A percentile compares a stretch with the other conserved stretches of the same genome.
Evolutionary conservation across 1,140 invertebrate species (phyloP).

Genomic region (Formica exsecta): DNA sequence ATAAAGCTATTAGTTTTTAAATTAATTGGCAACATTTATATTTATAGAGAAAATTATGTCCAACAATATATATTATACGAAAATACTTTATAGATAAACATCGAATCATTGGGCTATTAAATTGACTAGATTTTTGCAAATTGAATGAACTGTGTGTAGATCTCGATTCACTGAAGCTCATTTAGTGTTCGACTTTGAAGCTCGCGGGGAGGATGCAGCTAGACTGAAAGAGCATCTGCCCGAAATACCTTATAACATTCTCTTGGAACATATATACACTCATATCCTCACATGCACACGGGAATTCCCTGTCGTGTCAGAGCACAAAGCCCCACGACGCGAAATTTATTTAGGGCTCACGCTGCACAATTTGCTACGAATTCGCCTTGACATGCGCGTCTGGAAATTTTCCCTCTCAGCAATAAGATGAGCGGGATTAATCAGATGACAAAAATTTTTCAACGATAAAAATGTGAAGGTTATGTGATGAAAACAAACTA

Average conservation of each 20-base stretch:
- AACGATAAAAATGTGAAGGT: background rate
- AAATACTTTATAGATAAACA: background rate
- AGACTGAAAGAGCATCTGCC: slow-evolving; percentile 48
- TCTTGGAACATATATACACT: slow-evolving; percentile 9
- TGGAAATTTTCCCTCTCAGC: slow-evolving; percentile 35
- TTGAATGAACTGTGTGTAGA: background rate
- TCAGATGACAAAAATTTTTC: slow-evolving; percentile 2
- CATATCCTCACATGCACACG: background rate
- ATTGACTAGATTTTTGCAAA: background rate
- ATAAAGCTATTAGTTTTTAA: background rate
- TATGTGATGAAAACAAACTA: background rate
- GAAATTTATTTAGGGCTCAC: slow-evolving; percentile 63
- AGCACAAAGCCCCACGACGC: slow-evolving; percentile 50
- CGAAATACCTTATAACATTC: slow-evolving; percentile 58
- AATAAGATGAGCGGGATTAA: slow-evolving; percentile 27
- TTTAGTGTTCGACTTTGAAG: slow-evolving; percentile 46
- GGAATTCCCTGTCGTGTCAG: slow-evolving; percentile 59
- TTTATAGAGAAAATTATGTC: background rate
- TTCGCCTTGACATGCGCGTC: slow-evolving; percentile 45
- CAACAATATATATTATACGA: background rate
- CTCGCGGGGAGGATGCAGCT: slow-evolving; percentile 14
- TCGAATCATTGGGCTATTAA: background rate
- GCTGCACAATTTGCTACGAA: slow-evolving; percentile 53
- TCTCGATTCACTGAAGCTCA: background rate
- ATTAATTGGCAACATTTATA: background rate